Conservation (phyloP, 2,797 vertebrate species). For the Onychomys arenicola region DNA sequence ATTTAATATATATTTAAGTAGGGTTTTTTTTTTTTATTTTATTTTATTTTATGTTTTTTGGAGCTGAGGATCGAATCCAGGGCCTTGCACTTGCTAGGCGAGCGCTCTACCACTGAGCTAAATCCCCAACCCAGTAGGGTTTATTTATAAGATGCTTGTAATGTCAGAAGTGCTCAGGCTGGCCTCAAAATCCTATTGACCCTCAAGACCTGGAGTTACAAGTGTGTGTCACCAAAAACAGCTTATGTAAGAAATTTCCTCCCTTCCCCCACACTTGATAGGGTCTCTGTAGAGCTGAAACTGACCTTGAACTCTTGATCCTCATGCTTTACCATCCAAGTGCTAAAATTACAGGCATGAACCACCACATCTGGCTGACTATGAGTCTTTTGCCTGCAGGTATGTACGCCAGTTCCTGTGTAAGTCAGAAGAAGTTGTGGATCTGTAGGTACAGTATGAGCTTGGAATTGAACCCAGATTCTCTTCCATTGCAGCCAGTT, state of each 20-base stretch:
- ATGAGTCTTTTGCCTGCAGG: background rate
- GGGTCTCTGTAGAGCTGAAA: background rate
- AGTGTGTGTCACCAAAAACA: background rate
- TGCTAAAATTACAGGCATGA: background rate
- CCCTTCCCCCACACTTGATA: background rate
- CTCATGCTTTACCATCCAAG: background rate
- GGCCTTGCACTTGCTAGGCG: no score
- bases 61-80: no score
- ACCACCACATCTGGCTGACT: background rate
- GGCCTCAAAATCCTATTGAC: background rate
- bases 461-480: background rate
- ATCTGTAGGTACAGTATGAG: background rate
- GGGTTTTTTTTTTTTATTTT: no score
- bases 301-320: background rate
- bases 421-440: background rate
- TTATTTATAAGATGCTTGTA: constrained; percentile 43
- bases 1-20: constrained; percentile 53
- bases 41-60: no score
- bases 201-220: background rate
- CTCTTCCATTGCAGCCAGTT: background rate
- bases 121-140: no score
- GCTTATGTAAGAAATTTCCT: background rate
- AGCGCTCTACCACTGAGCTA: no score
- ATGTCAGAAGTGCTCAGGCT: background rate
- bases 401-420: background rate